Conservation (phyloP, 2,113 vertebrate species). For the Scatophagus argus region DNA sequence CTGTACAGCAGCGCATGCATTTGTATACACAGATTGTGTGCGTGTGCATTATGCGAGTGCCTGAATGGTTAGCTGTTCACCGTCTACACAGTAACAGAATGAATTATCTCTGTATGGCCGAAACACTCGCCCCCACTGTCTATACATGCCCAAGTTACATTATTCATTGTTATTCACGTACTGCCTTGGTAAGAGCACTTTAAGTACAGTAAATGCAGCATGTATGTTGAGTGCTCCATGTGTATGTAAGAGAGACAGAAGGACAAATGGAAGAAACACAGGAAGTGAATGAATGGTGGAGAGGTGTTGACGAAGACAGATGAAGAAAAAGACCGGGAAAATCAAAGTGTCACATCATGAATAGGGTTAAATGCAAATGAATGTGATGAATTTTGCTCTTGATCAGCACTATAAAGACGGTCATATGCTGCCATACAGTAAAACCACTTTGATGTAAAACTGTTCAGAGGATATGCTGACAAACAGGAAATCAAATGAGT, state of each 20-base stretch:
- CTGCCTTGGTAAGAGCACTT: constrained; percentile 29
- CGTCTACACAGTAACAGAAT: constrained; percentile 14
- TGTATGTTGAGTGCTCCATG: constrained; percentile 42
- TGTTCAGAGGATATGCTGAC: background rate
- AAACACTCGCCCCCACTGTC: background rate
- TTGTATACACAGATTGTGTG: background rate
- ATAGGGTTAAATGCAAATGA: background rate
- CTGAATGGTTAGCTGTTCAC: background rate
- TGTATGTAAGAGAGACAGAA: background rate
- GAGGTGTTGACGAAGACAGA: background rate
- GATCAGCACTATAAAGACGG: background rate
- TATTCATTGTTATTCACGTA: constrained; percentile 62
- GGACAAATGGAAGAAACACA: background rate
- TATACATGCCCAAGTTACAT: constrained; percentile 35
- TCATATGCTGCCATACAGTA: no score
- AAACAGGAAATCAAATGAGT: background rate
- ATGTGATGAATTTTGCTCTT: no score
- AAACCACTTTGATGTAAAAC: background rate
- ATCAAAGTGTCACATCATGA: background rate
- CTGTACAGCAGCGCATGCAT: constrained; percentile 20
- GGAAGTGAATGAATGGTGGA: background rate
- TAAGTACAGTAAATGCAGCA: constrained; percentile 37
- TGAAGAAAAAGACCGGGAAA: background rate
- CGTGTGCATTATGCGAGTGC: background rate
- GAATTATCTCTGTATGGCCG: constrained; percentile 3